Conservation (phyloP, 2,888 invertebrate genomes). For the Meghimatium bilineatum region DNA sequence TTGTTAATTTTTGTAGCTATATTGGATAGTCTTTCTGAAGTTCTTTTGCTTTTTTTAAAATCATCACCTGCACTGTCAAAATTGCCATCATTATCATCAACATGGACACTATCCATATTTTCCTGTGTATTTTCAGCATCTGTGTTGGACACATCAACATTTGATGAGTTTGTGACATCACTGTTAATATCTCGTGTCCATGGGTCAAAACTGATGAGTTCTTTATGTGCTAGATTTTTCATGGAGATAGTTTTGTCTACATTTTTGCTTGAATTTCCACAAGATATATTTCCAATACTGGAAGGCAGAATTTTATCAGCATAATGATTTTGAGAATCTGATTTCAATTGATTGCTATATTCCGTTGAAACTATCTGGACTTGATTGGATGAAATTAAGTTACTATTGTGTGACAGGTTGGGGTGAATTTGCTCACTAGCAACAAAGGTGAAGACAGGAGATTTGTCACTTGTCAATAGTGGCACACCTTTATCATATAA, state of each 20-base stretch:
- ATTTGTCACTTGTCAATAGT: neutral
- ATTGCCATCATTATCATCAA: neutral
- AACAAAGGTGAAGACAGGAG: neutral
- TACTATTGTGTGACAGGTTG: no score
- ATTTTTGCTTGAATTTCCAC: neutral
- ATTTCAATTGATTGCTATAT: neutral
- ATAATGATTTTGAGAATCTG: neutral
- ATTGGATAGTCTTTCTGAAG: conserved; percentile 5
- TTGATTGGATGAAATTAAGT: neutral
- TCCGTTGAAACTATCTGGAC: neutral
- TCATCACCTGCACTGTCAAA: neutral
- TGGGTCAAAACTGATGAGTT: no score
- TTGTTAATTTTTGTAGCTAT: neutral
- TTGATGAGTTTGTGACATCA: neutral
- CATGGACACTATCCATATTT: no score
- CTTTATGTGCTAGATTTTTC: neutral
- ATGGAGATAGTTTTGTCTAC: neutral
- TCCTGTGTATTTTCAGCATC: neutral
- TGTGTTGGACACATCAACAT: neutral
- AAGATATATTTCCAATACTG: neutral
- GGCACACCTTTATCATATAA: conserved; percentile 8
- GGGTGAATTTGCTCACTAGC: neutral
- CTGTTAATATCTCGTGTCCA: neutral
- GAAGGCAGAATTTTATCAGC: neutral
- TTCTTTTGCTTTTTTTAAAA: neutral